Evolutionary conservation across 2,888 invertebrate genomes (phyloP).

Genomic region (Microctonus hyperodae): DNA sequence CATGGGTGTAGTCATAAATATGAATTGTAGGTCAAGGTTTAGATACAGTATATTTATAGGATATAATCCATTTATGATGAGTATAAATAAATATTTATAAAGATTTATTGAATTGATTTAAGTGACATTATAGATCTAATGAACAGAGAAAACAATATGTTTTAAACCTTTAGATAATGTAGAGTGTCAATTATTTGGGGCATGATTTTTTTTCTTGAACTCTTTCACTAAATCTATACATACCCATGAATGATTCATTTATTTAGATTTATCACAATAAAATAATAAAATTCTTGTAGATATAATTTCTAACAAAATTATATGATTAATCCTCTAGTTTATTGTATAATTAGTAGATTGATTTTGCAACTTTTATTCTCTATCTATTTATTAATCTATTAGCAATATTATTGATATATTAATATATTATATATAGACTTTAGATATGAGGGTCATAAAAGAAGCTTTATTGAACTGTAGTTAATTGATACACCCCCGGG

Average conservation of each 20-base stretch:
- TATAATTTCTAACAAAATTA: too few relatives aligned
- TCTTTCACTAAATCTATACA: too few relatives aligned
- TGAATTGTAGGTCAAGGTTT: background rate
- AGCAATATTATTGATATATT: background rate
- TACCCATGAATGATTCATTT: too few relatives aligned
- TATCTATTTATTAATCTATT: background rate
- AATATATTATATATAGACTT: too few relatives aligned
- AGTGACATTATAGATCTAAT: too few relatives aligned
- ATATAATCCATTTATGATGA: background rate
- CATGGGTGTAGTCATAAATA: background rate
- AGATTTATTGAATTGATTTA: background rate
- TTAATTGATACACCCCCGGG: background rate
- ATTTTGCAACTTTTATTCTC: background rate
- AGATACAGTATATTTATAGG: background rate
- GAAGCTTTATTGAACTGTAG: background rate
- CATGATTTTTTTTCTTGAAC: too few relatives aligned
- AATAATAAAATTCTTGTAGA: background rate
- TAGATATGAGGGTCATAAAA: background rate
- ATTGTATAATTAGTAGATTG: background rate
- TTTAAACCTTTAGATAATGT: background rate
- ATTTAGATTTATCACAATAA: slow-evolving; percentile 3
- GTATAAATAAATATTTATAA: too few relatives aligned
- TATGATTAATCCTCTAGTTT: too few relatives aligned
- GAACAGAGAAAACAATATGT: too few relatives aligned
- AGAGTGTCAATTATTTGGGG: slow-evolving; percentile 38